Base-by-base conservation (phyloP, 2,113 vertebrate species). In the Scolopax mira region DNA sequence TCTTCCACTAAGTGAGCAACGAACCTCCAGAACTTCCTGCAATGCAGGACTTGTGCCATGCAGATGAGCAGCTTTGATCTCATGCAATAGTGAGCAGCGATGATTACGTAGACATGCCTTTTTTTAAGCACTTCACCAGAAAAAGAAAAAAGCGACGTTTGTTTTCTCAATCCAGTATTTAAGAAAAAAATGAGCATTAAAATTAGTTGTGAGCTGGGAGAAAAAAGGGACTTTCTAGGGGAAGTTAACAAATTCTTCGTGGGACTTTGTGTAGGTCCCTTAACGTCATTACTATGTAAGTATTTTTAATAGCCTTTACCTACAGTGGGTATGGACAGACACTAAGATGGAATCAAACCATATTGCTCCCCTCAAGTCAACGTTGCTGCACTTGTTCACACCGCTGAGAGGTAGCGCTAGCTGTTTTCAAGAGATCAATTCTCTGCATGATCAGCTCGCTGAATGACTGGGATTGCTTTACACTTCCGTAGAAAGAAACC, bases 21-120 rank as follows among this genome's bases (percentile, higher is more conserved):
- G 1, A 69, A 55, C 28, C 27, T 88, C 14, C 9, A 90, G 23
- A 85, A 3, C 49, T 70, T 83, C 27, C 35, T 51, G 19, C 66
- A 52, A 22, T 1, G 1, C 1, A 3, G 18, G 24, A 41, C 41
- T 39, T 73, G 46, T 60, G 74, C 54, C 74, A 62, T 30, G 66
- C 84, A 94, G 84, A 81, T 46, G 54, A 95, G 25, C 73, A 89
- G 21, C 49, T 88, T 77, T 65, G 49, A 73, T 85, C 41, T 70
- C 52, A 79, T 13, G 10, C 58, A 79, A 30, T 9, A 89, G 57
- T 31, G 13, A 78, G 42, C 64, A 83, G 24, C 1, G 1, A n/a
- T 35, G n/a, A 28, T 85, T 62, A 77, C 0, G 0, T 4, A 66
- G 28, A 70, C 0, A 0, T 39, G 54, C 8, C 23, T 58, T 55